phyloP scores from a whole-genome alignment of 1,140 invertebrate species.

The Drosophila saltans region DNA sequence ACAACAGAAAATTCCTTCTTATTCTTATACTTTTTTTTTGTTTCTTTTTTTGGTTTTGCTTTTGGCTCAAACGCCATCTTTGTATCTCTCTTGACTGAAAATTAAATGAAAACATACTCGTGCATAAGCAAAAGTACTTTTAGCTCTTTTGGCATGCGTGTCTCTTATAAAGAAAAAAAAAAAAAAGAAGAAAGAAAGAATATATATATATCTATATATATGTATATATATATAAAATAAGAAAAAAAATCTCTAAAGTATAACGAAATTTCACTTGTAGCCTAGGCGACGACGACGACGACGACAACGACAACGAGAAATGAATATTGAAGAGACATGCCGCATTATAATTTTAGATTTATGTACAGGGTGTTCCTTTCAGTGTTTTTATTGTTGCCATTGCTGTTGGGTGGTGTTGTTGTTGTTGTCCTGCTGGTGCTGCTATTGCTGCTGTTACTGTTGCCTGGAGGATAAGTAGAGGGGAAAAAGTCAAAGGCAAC shows the following conservation, averaged over 20 bases:
- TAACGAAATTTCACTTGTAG: conserved; percentile 57
- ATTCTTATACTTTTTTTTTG: conserved; percentile 1
- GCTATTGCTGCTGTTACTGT: neutral
- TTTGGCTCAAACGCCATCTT: conserved; percentile 64
- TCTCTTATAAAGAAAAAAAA: conserved; percentile 49
- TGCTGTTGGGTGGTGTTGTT: conserved; percentile 7
- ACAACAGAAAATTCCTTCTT: conserved; percentile 6
- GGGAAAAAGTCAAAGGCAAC: conserved; percentile 6
- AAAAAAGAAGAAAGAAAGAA: conserved; percentile 27
- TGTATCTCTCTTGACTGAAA: conserved; percentile 67
- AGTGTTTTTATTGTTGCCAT: conserved; percentile 23
- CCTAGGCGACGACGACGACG: conserved; percentile 43
- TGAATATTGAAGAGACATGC: conserved; percentile 59
- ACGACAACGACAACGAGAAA: conserved; percentile 26
- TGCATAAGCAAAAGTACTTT: conserved; percentile 62
- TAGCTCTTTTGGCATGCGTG: conserved; percentile 57
- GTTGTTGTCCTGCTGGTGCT: neutral
- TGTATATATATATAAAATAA: neutral
- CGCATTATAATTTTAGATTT: conserved; percentile 76
- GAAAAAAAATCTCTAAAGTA: conserved; percentile 64
- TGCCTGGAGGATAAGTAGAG: conserved; percentile 16
- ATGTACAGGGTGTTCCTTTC: conserved; percentile 68
- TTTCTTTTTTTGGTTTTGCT: neutral
- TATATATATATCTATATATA: conserved; percentile 6
- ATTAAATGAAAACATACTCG: conserved; percentile 79